A percentile compares a stretch with the other conserved stretches of the same genome.
These are phyloP conservation scores for Porites divaricata DNA, from an alignment of 92 coral and sea anemone genomes.

Conservation along the genomic window DNA sequence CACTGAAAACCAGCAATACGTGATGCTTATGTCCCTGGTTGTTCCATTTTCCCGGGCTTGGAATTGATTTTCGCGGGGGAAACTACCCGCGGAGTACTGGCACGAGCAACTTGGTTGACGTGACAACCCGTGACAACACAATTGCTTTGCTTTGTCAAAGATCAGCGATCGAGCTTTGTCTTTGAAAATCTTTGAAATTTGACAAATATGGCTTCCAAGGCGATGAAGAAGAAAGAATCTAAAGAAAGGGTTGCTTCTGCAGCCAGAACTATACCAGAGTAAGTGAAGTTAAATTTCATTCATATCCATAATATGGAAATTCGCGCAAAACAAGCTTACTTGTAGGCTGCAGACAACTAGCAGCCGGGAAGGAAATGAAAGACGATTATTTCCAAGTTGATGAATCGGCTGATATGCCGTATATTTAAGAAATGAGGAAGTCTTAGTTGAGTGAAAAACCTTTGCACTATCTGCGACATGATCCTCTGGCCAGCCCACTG, in stretches of 20 bases:
- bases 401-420: too few species aligned
- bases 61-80: neutral
- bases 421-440: too few species aligned
- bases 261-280: conserved; percentile 92
- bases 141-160: neutral
- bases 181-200: conserved; percentile 17
- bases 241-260: conserved; percentile 95
- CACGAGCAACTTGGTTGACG: conserved; percentile 29
- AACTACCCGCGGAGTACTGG: conserved; percentile 31
- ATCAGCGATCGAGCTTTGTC: conserved; percentile 18
- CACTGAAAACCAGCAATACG: too few species aligned
- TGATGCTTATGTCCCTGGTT: too few species aligned
- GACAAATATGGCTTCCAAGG: conserved; percentile 91
- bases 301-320: neutral
- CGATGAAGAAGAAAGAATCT: conserved; percentile 98
- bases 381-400: too few species aligned
- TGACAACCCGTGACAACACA: conserved; percentile 43
- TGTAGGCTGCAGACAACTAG: too few species aligned
- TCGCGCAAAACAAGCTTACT: neutral
- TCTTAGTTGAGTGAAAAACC: too few species aligned
- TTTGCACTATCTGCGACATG: neutral
- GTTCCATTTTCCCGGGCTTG: neutral
- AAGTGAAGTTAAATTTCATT: conserved; percentile 40
- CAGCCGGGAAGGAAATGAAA: too few species aligned
- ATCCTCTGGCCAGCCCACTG: neutral